Evolutionary conservation across 2,113 vertebrate genomes (phyloP).

Genomic region (Dendropsophus ebraccatus): DNA sequence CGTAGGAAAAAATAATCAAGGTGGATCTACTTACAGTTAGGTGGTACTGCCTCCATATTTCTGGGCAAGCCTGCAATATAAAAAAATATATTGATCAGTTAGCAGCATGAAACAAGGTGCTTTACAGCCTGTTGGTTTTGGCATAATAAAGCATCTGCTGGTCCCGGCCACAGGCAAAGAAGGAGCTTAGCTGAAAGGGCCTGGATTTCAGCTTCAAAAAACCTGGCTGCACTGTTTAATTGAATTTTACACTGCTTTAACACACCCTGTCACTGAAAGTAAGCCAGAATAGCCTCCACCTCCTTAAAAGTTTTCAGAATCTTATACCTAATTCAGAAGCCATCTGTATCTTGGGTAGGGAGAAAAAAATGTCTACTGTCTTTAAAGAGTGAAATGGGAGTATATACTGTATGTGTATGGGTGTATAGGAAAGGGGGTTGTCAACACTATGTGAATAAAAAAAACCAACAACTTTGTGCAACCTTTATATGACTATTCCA

Average conservation of each 20-base stretch:
- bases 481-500: too few relatives aligned
- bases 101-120: constrained; percentile 86
- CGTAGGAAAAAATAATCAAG: constrained; percentile 81
- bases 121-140: constrained; percentile 89
- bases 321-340: not conserved
- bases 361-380: too few relatives aligned
- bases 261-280: constrained; percentile 80
- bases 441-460: too few relatives aligned
- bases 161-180: constrained; percentile 86
- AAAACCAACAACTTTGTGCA: too few relatives aligned
- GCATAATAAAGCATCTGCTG: constrained; percentile 83
- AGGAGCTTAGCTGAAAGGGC: constrained; percentile 86
- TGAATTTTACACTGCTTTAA: constrained; percentile 89
- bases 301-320: constrained; percentile 72
- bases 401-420: too few relatives aligned
- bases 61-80: constrained; percentile 93
- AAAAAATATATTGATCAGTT: constrained; percentile 79
- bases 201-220: constrained; percentile 87
- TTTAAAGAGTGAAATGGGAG: not conserved
- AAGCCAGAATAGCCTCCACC: constrained; percentile 76
- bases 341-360: not conserved
- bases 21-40: constrained; percentile 92
- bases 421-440: too few relatives aligned
- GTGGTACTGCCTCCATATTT: constrained; percentile 99
- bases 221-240: constrained; percentile 87